Evolutionary conservation across 2,888 invertebrate species (phyloP), one percentile per base, ranked within the genome.

Genomic region (Entomobrya multifasciata): DNA sequence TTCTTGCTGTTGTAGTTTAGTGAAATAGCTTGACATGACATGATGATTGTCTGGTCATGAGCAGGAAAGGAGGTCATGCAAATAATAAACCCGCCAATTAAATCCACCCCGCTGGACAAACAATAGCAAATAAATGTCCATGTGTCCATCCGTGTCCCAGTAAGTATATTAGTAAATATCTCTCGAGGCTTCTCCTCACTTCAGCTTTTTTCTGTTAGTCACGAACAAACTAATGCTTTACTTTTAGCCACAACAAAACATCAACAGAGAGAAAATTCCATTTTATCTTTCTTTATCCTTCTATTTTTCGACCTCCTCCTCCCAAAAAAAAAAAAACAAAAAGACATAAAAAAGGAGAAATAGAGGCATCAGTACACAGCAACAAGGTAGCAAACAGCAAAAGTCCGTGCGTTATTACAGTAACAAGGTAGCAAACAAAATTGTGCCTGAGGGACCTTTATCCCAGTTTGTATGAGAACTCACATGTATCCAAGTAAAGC

Each of bases 371-470:
- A 57, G 22, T 6, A 72, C n/a, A 22, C 20, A 49, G 25, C 15
- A 49, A 17, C 25, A 72, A 67, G 44, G 57, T 27, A 27, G 57
- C 25, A 25, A 25, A 67, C 22, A 22, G 13, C 25, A 6, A 25
- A 57, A 67, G 67, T 41, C 41, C 41, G 74, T 74, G 74, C 17
- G 52, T 74, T 74, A 74, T 74, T 74, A 74, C 52, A 55, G 74
- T 74, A 74, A 74, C 74, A 74, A 77, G 60, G 60, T 36, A 77
- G 60, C 77, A 83, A 76, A 76, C 72, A 72, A 83, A 83, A 83
- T 83, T 83, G 83, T 65, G 83, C 83, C 83, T 60, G 22, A 27
- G 83, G 83, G 83, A 83, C 74, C 55, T 72, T 44, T 36, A 30
- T 22, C 25, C 30, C n/a, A 52, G 27, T 74, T 74, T 55, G 30